Evolutionary conservation across 2,113 vertebrate species (phyloP).

Genomic region (Smithornis capensis): DNA sequence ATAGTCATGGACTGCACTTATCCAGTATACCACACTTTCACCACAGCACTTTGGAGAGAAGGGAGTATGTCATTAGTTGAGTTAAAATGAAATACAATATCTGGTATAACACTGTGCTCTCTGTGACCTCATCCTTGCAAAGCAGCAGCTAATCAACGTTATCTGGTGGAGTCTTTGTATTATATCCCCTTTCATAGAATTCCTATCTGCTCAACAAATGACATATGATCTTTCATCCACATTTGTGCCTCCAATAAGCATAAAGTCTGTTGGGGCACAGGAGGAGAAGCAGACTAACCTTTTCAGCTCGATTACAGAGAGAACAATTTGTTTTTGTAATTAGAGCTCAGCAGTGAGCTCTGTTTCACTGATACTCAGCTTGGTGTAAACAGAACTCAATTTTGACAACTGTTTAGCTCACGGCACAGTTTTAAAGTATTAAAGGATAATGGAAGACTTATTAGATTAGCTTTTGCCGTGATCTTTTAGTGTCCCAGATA

Average conservation of each 20-base stretch:
- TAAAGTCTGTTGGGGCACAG: not conserved
- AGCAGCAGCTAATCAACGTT: constrained; percentile 10
- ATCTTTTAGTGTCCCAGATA: constrained; percentile 75
- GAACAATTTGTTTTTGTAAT: constrained; percentile 64
- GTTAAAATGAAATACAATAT: constrained; percentile 44
- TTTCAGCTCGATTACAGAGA: constrained; percentile 46
- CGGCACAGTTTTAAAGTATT: constrained; percentile 74
- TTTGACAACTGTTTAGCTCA: constrained; percentile 75
- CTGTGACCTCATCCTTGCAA: constrained; percentile 13
- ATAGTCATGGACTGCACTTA: not conserved
- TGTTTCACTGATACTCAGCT: constrained; percentile 55
- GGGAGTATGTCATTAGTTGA: not conserved
- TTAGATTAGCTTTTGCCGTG: constrained; percentile 76
- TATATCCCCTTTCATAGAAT: not conserved
- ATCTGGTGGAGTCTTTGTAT: not conserved
- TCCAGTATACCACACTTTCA: not conserved
- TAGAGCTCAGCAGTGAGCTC: constrained; percentile 61
- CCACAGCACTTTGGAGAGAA: not conserved
- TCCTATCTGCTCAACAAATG: not conserved
- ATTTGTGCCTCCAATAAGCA: not conserved
- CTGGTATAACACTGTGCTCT: not conserved
- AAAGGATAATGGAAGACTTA: constrained; percentile 76
- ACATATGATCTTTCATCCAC: not conserved
- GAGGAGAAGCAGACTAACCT: constrained; percentile 23
- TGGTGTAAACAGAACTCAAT: constrained; percentile 65